Conservation (phyloP, 1,140 invertebrate genomes). For the Ceratosolen solmsi region DNA sequence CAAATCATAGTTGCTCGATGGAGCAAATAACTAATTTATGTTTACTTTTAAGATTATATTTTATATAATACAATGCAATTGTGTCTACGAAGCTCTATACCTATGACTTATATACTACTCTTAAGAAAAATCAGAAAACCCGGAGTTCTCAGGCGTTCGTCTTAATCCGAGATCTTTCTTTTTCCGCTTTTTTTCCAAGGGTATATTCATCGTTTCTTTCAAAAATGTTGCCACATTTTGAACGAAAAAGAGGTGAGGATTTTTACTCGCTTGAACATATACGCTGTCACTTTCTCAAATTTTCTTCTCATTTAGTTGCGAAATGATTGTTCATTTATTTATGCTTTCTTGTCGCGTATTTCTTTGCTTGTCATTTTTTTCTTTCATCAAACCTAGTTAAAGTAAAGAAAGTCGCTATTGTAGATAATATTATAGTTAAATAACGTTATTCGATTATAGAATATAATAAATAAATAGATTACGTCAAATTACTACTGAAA, state of each 20-base stretch:
- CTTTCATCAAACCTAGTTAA: too few species aligned
- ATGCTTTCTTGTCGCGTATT: background rate
- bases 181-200: background rate
- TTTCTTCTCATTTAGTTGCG: background rate
- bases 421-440: too few species aligned
- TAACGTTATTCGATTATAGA: too few species aligned
- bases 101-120: background rate
- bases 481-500: too few species aligned
- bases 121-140: background rate
- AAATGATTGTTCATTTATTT: slow-evolving; percentile 48
- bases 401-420: too few species aligned
- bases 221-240: background rate
- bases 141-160: too few species aligned
- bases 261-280: background rate
- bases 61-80: too few species aligned
- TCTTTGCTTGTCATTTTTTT: background rate
- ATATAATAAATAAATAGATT: too few species aligned
- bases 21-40: too few species aligned
- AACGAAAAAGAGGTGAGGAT: background rate
- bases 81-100: too few species aligned
- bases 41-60: too few species aligned
- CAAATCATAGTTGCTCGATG: too few species aligned
- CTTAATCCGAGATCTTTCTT: background rate
- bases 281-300: background rate
- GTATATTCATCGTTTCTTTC: background rate